Conservation (phyloP, 1,140 invertebrate species). For the Heterodera schachtii region DNA sequence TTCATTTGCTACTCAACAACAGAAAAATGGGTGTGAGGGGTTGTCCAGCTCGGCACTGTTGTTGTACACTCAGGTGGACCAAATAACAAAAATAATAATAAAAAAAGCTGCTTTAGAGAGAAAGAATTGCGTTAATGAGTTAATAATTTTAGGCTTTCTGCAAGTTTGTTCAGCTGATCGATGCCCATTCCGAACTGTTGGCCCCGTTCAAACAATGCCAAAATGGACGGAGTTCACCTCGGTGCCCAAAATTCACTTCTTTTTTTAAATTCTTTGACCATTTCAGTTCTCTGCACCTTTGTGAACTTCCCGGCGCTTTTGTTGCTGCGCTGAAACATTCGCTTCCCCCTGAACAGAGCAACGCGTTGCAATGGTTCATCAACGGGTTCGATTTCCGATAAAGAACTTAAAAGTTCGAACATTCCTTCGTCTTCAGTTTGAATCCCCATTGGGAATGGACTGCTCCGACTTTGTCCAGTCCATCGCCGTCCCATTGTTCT, state of each 20-base stretch:
- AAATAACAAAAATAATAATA: no score
- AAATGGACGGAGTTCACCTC: neutral
- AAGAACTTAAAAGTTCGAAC: no score
- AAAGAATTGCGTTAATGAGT: no score
- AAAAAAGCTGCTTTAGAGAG: no score
- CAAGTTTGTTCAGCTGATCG: constrained; percentile 52
- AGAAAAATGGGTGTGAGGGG: no score
- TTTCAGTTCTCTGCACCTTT: constrained; percentile 55
- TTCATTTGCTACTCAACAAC: no score
- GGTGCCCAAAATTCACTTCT: neutral
- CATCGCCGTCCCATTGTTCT: neutral
- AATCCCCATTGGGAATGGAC: constrained; percentile 9
- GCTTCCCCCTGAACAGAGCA: constrained; percentile 20
- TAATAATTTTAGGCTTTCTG: constrained; percentile 58
- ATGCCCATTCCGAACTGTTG: constrained; percentile 32
- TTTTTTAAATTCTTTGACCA: neutral
- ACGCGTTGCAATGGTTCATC: constrained; percentile 33
- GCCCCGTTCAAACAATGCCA: neutral
- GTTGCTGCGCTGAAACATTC: constrained; percentile 41
- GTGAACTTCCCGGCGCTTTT: constrained; percentile 57
- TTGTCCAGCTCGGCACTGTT: no score
- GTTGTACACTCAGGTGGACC: neutral
- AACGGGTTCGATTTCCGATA: constrained; percentile 5
- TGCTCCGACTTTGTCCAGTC: neutral
- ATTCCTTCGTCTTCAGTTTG: constrained; percentile 23